A percentile compares a stretch with the other conserved stretches of the same genome.
phyloP scores from a whole-genome alignment of 92 coral and sea anemone species.

The Parazoanthus atlanticus region DNA sequence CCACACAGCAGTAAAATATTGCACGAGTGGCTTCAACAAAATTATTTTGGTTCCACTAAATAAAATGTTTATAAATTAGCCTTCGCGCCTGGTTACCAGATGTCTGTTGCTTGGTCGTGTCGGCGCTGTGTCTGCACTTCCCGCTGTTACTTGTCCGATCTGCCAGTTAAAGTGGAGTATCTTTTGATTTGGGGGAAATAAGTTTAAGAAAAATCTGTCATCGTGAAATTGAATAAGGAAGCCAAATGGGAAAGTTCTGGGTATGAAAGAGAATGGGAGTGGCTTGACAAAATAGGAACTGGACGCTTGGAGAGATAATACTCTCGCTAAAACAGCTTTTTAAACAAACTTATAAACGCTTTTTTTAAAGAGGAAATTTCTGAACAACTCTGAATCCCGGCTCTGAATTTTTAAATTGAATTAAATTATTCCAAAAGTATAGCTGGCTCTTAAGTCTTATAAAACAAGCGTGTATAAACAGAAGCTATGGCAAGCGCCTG shows the following conservation, averaged over 20 bases:
- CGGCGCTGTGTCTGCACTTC: background rate
- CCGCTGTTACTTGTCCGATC: constrained; percentile 12
- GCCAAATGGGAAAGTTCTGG: background rate
- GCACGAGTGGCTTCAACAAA: constrained; percentile 9
- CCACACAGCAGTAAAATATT: background rate
- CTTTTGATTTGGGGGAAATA: constrained; percentile 6
- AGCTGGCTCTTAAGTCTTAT: too few relatives aligned
- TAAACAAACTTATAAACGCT: too few relatives aligned
- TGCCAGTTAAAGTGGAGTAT: background rate
- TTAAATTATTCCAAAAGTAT: too few relatives aligned
- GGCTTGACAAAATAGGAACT: background rate
- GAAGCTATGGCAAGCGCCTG: too few relatives aligned
- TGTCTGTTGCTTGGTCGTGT: background rate
- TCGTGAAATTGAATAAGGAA: constrained; percentile 22
- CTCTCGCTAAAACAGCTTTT: too few relatives aligned
- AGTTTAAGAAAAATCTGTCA: constrained; percentile 22
- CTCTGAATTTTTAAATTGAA: too few relatives aligned
- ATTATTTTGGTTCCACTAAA: background rate
- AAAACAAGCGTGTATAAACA: too few relatives aligned
- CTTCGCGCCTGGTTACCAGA: constrained; percentile 32
- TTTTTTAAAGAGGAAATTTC: too few relatives aligned
- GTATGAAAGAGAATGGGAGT: background rate
- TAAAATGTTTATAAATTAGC: background rate
- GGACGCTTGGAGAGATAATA: background rate
- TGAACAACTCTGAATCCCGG: too few relatives aligned